phyloP scores from a whole-genome alignment of 1,140 invertebrate species.

The Rhynchophorus ferrugineus region DNA sequence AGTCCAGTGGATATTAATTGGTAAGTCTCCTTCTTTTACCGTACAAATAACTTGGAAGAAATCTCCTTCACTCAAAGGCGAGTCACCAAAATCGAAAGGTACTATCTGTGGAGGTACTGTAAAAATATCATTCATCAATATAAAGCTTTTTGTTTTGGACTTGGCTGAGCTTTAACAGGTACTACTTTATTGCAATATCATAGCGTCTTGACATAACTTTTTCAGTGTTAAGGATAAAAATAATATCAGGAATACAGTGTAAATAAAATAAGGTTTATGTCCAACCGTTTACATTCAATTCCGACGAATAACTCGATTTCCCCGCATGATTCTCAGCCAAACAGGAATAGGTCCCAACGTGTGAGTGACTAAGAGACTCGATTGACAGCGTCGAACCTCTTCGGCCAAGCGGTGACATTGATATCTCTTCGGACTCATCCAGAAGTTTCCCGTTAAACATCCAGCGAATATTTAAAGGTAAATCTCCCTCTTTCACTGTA shows the following conservation, averaged over 20 bases:
- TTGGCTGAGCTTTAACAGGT: no score
- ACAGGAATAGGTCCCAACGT: constrained; percentile 58
- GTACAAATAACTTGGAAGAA: constrained; percentile 59
- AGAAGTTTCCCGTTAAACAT: constrained; percentile 48
- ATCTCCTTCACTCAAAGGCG: constrained; percentile 47
- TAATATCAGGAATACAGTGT: constrained; percentile 1
- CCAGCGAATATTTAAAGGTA: constrained; percentile 61
- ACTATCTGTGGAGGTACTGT: constrained; percentile 42
- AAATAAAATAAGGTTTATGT: not conserved
- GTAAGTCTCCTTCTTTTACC: constrained; percentile 57
- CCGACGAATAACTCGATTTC: constrained; percentile 30
- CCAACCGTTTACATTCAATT: constrained; percentile 31
- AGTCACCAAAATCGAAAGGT: constrained; percentile 54
- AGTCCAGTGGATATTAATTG: constrained; percentile 52
- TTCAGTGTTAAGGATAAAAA: not conserved
- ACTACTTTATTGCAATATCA: no score
- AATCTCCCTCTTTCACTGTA: constrained; percentile 60
- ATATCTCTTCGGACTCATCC: constrained; percentile 28
- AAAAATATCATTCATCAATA: constrained; percentile 5
- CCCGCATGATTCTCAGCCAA: constrained; percentile 63
- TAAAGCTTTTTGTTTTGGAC: no score
- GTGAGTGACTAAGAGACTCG: constrained; percentile 60
- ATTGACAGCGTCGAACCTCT: constrained; percentile 51
- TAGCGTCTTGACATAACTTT: no score
- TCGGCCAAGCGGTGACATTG: constrained; percentile 30